phyloP scores from a whole-genome alignment of 2,888 invertebrate species.

The Tridacna crocea region DNA sequence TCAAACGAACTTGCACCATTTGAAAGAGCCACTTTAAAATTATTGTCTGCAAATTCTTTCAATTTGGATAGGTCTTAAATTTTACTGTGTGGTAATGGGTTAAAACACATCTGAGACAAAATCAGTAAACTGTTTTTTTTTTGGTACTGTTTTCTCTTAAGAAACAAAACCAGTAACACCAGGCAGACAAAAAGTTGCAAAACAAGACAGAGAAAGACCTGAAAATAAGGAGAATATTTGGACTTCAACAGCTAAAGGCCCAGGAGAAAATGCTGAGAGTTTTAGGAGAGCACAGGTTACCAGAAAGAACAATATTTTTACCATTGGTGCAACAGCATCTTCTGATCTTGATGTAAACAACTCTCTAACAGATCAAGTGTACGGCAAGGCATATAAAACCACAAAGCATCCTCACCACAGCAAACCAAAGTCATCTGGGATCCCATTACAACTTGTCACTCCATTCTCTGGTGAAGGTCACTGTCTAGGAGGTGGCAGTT shows the following conservation, averaged over 20 bases:
- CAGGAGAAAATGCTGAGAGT: background rate
- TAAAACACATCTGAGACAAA: too few relatives aligned
- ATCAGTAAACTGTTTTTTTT: background rate
- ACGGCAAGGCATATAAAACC: background rate
- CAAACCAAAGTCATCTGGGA: background rate
- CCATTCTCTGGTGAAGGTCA: slow-evolving; percentile 47
- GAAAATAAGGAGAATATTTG: background rate
- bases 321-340: background rate
- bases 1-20: too few relatives aligned
- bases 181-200: background rate
- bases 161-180: background rate
- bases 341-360: background rate
- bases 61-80: too few relatives aligned
- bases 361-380: background rate
- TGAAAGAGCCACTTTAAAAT: too few relatives aligned
- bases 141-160: background rate
- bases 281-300: background rate
- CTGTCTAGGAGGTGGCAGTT: slow-evolving; percentile 19
- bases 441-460: slow-evolving; percentile 1
- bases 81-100: too few relatives aligned
- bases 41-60: too few relatives aligned
- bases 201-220: background rate
- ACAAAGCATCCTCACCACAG: background rate
- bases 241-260: background rate
- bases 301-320: slow-evolving; percentile 5